Conservation (phyloP, 2,113 vertebrate species). For the Glaucidium brasilianum region DNA sequence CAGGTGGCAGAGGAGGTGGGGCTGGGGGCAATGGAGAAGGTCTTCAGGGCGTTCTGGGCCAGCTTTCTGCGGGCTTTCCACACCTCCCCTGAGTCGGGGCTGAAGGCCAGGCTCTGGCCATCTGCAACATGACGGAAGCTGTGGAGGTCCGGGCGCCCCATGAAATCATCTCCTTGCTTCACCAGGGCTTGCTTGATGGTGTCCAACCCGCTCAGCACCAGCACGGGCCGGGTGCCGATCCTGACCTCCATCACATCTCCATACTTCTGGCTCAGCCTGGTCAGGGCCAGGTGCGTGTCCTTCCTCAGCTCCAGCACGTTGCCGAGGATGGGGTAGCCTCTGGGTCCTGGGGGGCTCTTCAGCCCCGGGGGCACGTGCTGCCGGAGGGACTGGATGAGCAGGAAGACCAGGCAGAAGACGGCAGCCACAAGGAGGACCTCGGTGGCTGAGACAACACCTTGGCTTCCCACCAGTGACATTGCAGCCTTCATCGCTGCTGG, state of each 20-base stretch:
- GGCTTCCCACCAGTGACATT: constrained; percentile 43
- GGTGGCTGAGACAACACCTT: constrained; percentile 62
- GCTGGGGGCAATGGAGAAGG: constrained; percentile 65
- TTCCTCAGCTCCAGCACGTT: constrained; percentile 77
- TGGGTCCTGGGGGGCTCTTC: constrained; percentile 81
- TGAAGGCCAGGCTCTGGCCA: constrained; percentile 81
- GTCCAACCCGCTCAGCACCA: constrained; percentile 85
- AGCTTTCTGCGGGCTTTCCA: constrained; percentile 78
- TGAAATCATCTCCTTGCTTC: constrained; percentile 86
- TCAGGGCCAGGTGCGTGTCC: constrained; percentile 80
- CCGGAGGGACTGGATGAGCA: constrained; percentile 64
- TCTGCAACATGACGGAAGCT: constrained; percentile 57
- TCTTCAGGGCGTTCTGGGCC: constrained; percentile 78
- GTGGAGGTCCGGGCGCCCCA: constrained; percentile 83
- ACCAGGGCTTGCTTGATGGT: constrained; percentile 84
- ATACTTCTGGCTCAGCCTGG: constrained; percentile 78
- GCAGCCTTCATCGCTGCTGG: constrained; percentile 62
- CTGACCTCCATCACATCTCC: constrained; percentile 84
- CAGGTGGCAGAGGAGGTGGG: constrained; percentile 61
- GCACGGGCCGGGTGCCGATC: constrained; percentile 83
- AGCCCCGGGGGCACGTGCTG: constrained; percentile 77
- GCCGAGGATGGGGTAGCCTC: constrained; percentile 82
- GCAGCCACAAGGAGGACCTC: constrained; percentile 75
- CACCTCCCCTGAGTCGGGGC: constrained; percentile 68
- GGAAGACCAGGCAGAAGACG: constrained; percentile 73